Conservation (phyloP, 2,797 vertebrate genomes). For the Clarias platycephalus region DNA sequence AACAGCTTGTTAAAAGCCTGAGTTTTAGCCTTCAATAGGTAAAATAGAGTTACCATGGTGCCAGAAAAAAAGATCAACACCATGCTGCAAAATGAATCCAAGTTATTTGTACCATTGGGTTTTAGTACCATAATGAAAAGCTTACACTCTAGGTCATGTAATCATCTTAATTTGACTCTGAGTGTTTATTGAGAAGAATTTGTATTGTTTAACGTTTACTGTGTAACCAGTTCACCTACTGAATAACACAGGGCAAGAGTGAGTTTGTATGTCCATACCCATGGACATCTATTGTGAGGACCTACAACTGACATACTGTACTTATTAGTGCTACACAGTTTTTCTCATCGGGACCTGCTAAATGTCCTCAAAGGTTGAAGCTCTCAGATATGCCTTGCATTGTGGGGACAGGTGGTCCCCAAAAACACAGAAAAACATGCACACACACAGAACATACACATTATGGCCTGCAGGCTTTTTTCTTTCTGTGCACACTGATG, state of each 20-base stretch:
- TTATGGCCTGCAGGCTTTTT: slow-evolving; percentile 46
- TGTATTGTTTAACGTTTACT: neutral
- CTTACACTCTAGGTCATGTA: neutral
- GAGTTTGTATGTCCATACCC: neutral
- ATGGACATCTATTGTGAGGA: neutral
- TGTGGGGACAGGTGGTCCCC: neutral
- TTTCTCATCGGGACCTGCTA: neutral
- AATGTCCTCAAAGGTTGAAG: neutral
- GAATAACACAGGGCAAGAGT: neutral
- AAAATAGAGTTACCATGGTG: slow-evolving; percentile 67
- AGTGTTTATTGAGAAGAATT: neutral
- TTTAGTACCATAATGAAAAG: slow-evolving; percentile 22
- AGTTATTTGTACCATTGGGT: slow-evolving; percentile 62
- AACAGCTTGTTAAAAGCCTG: slow-evolving; percentile 61
- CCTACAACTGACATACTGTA: neutral
- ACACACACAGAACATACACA: slow-evolving; percentile 17
- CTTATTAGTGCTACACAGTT: neutral
- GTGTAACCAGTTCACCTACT: neutral
- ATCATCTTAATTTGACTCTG: neutral
- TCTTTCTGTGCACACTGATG: slow-evolving; percentile 31
- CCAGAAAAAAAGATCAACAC: slow-evolving; percentile 66
- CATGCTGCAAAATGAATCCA: slow-evolving; percentile 50
- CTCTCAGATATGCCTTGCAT: neutral
- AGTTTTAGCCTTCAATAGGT: slow-evolving; percentile 65
- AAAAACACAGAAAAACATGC: slow-evolving; percentile 7